Evolutionary conservation across 2,797 vertebrate species (phyloP).

Genomic region (Poecilia gillii): DNA sequence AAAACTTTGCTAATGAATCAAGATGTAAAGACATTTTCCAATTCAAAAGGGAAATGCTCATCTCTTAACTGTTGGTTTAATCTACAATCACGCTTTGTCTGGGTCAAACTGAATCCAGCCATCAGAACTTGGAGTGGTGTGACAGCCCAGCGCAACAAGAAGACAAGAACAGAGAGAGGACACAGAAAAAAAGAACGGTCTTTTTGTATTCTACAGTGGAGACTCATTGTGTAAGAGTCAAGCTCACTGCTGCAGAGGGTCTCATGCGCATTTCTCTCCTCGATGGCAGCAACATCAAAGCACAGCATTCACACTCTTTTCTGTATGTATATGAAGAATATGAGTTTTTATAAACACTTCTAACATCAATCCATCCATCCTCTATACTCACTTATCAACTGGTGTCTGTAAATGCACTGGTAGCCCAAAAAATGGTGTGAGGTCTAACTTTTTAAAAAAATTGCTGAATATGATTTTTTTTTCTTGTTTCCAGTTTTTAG

Average conservation of each 20-base stretch:
- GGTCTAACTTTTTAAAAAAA: neutral
- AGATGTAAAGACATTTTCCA: constrained; percentile 26
- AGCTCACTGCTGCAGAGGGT: constrained; percentile 36
- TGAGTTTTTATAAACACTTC: neutral
- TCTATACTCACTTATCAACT: neutral
- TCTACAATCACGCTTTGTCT: constrained; percentile 37
- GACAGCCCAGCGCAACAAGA: constrained; percentile 15
- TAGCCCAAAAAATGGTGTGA: no score
- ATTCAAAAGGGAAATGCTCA: constrained; percentile 3
- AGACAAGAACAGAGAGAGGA: constrained; percentile 33
- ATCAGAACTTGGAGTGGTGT: constrained; percentile 15
- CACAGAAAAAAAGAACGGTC: constrained; percentile 15
- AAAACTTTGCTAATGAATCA: constrained; percentile 38
- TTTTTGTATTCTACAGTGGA: constrained; percentile 46
- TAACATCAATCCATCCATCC: neutral
- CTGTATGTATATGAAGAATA: neutral
- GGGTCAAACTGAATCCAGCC: constrained; percentile 35
- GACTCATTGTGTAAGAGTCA: constrained; percentile 51
- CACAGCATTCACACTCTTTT: constrained; percentile 7
- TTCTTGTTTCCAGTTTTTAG: neutral
- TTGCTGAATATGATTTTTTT: neutral
- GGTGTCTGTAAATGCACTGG: no score
- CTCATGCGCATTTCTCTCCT: constrained; percentile 25
- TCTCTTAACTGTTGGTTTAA: constrained; percentile 38
- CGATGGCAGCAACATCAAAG: constrained; percentile 21